Percentiles rank a stretch among this genome's conserved stretches.
Evolutionary conservation across 2,888 invertebrate genomes (phyloP).

Genomic region (Agonopterix arenella): DNA sequence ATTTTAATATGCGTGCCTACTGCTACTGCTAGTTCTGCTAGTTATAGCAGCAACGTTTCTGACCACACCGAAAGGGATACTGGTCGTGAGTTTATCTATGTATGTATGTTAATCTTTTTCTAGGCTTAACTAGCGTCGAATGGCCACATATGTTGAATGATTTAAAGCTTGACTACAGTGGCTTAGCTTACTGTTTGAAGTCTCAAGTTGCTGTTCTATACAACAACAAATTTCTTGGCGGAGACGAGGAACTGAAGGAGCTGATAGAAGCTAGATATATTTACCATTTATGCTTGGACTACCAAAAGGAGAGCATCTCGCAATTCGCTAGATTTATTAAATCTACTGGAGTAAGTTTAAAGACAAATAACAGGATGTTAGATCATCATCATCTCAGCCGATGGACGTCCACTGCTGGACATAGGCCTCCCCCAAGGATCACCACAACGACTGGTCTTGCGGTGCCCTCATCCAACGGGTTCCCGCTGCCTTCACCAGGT

Average conservation of each 20-base stretch:
- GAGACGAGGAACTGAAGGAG: slow-evolving; percentile 61
- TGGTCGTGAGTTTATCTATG: too few relatives aligned
- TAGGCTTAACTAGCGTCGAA: slow-evolving; percentile 49
- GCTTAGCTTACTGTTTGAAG: slow-evolving; percentile 55
- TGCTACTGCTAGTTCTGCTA: too few relatives aligned
- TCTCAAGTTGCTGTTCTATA: slow-evolving; percentile 66
- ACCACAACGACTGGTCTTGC: too few relatives aligned
- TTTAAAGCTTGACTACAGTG: slow-evolving; percentile 57
- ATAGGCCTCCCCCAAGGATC: too few relatives aligned
- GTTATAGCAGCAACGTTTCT: too few relatives aligned
- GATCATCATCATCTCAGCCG: too few relatives aligned
- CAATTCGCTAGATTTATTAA: slow-evolving; percentile 58
- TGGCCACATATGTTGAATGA: slow-evolving; percentile 54
- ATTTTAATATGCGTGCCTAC: too few relatives aligned
- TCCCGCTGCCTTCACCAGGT: too few relatives aligned
- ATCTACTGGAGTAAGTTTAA: slow-evolving; percentile 51
- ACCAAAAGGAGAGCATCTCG: slow-evolving; percentile 52
- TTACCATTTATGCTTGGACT: slow-evolving; percentile 59
- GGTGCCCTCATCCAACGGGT: not conserved
- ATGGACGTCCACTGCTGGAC: too few relatives aligned
- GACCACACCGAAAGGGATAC: too few relatives aligned
- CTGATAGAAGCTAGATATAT: slow-evolving; percentile 59
- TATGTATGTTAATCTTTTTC: too few relatives aligned
- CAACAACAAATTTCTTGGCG: slow-evolving; percentile 70
- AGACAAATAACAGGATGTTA: not conserved